Evolutionary conservation across 1,140 invertebrate genomes (phyloP).

Genomic region (Glomeris maerens): DNA sequence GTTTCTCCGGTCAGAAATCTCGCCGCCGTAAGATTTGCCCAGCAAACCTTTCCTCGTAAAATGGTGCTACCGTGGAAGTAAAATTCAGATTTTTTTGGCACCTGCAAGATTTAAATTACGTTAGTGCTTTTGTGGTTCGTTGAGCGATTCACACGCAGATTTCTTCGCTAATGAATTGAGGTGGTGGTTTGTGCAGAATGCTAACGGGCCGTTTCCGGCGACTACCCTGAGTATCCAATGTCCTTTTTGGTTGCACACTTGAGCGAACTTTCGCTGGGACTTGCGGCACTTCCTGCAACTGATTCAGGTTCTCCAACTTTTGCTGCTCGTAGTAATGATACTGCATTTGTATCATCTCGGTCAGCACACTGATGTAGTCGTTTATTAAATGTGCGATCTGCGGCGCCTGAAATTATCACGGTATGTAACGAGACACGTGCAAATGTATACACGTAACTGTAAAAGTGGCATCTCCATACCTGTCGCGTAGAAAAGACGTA

Average conservation of each 20-base stretch:
- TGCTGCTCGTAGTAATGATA: neutral
- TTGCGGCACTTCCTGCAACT: neutral
- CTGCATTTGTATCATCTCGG: too few relatives aligned
- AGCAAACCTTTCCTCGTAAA: too few relatives aligned
- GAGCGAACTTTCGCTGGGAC: neutral
- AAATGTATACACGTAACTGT: neutral
- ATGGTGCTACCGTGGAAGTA: too few relatives aligned
- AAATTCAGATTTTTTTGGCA: neutral
- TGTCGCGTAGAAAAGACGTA: constrained; percentile 73
- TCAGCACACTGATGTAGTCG: neutral
- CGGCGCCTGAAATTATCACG: neutral
- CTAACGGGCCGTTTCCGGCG: neutral
- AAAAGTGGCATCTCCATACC: constrained; percentile 34
- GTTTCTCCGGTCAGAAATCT: too few relatives aligned
- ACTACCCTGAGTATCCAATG: neutral
- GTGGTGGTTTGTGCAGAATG: neutral
- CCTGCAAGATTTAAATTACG: neutral
- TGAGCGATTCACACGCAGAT: neutral
- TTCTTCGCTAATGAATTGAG: neutral
- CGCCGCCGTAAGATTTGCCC: too few relatives aligned
- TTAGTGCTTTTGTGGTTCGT: neutral
- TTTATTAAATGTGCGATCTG: constrained; percentile 1
- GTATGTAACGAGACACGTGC: neutral
- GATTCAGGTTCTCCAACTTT: constrained; percentile 1
- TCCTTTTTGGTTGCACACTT: neutral